Evolutionary conservation across 35 echinoderm and acorn worm species (phyloP).

Genomic region (Ophioderma brevispina): DNA sequence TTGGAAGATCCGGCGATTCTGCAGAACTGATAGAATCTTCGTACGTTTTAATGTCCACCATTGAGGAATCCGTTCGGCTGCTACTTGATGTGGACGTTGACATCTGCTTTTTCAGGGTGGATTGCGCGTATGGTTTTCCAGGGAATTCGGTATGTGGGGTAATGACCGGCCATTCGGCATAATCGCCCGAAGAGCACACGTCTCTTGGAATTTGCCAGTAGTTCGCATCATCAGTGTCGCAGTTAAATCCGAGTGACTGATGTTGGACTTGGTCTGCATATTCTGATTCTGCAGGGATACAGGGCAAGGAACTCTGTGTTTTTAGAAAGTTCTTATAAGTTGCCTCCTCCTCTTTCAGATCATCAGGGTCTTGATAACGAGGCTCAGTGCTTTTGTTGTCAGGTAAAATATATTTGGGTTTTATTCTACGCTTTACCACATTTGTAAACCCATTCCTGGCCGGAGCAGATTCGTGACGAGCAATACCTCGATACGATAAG

Average conservation of each 20-base stretch:
- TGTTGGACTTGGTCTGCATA: background rate
- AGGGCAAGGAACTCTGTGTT: background rate
- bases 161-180: background rate
- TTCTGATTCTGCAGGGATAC: background rate
- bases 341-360: background rate
- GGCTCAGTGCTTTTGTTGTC: background rate
- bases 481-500: background rate
- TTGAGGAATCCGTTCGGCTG: background rate
- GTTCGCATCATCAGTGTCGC: background rate
- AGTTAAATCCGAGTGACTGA: background rate
- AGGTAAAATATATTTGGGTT: background rate
- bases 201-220: background rate
- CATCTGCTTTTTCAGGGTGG: background rate
- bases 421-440: background rate
- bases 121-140: background rate
- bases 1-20: background rate
- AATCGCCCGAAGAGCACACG: background rate
- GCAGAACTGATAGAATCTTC: background rate
- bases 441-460: background rate
- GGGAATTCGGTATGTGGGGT: background rate
- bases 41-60: background rate
- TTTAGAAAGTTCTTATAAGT: background rate
- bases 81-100: background rate
- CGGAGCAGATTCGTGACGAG: background rate
- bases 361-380: background rate